phyloP scores from a whole-genome alignment of 2,113 vertebrate species.

The Pseudopipra pipra region DNA sequence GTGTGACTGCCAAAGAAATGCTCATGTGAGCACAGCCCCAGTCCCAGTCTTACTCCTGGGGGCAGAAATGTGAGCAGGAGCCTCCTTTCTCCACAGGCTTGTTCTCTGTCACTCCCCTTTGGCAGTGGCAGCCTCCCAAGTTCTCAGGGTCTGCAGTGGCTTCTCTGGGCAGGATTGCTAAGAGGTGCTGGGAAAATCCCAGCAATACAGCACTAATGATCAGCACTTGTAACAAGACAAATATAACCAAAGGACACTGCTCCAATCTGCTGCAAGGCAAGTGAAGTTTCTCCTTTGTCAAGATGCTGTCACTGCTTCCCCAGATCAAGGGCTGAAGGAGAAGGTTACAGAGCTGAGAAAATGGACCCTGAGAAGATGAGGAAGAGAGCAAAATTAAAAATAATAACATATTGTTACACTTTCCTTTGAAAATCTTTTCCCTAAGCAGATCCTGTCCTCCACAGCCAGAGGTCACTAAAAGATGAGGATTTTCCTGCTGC shows the following conservation, averaged over 20 bases:
- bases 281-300: background rate
- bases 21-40: slow-evolving; percentile 11
- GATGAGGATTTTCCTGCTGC: background rate
- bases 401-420: background rate
- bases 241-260: background rate
- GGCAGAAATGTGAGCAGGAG: slow-evolving; percentile 2
- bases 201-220: background rate
- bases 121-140: background rate
- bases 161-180: background rate
- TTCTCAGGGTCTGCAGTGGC: background rate
- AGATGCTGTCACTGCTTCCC: background rate
- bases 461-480: background rate
- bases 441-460: background rate
- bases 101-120: background rate
- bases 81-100: background rate
- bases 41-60: background rate
- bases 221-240: background rate
- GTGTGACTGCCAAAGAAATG: slow-evolving; percentile 21
- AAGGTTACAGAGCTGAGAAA: background rate
- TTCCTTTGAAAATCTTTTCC: background rate
- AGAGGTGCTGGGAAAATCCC: slow-evolving; percentile 13
- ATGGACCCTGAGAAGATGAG: background rate
- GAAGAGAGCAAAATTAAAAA: background rate
- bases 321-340: background rate
- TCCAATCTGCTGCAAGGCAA: background rate